Evolutionary conservation across 1,140 invertebrate species (phyloP).

Genomic region (Dendrolimus punctatus): DNA sequence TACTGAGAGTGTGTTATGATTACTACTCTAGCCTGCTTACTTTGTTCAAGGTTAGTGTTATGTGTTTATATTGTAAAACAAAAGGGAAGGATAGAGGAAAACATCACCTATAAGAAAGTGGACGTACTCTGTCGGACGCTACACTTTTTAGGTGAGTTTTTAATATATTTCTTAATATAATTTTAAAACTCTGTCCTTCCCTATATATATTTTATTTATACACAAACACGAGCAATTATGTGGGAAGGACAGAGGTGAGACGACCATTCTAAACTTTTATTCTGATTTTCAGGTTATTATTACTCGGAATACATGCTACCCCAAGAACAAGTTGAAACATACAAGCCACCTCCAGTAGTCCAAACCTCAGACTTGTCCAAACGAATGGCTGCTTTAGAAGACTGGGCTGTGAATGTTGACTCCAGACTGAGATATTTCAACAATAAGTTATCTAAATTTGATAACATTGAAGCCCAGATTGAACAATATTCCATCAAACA

Average conservation of each 20-base stretch:
- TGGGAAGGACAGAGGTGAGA: slow-evolving; percentile 59
- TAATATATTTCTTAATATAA: slow-evolving; percentile 27
- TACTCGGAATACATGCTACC: slow-evolving; percentile 31
- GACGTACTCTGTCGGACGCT: slow-evolving; percentile 41
- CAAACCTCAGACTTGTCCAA: slow-evolving; percentile 42
- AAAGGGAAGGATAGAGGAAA: slow-evolving; percentile 64
- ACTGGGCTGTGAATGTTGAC: slow-evolving; percentile 53
- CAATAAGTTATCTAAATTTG: slow-evolving; percentile 45
- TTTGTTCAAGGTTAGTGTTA: no score
- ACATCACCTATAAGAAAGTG: slow-evolving; percentile 65
- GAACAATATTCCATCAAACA: slow-evolving; percentile 54
- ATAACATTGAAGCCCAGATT: slow-evolving; percentile 49
- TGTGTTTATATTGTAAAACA: no score
- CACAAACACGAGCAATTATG: slow-evolving; percentile 17
- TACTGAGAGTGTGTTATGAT: no score
- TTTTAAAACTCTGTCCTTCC: slow-evolving; percentile 64
- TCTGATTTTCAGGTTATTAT: slow-evolving; percentile 48
- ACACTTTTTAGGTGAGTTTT: slow-evolving; percentile 65
- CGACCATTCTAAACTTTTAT: slow-evolving; percentile 11
- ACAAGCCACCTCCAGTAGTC: slow-evolving; percentile 41
- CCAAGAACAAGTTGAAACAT: slow-evolving; percentile 30
- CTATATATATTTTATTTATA: slow-evolving; percentile 22
- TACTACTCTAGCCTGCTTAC: no score
- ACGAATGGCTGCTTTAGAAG: slow-evolving; percentile 50
- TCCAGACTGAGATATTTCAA: slow-evolving; percentile 42